phyloP scores from a whole-genome alignment of 2,797 vertebrate species.

The Rhinogobio ventralis region DNA sequence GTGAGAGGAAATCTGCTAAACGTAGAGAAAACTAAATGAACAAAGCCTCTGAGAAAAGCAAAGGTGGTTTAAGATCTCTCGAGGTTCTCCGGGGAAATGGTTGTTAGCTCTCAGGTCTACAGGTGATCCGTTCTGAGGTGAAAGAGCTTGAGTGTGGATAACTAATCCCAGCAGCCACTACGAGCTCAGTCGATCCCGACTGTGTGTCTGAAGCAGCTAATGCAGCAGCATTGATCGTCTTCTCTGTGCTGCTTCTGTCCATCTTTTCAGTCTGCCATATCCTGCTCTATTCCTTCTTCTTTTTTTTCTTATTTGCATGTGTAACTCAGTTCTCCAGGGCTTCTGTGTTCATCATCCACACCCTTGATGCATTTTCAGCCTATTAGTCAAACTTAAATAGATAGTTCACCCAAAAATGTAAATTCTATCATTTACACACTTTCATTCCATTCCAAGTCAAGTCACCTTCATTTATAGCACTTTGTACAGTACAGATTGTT shows the following conservation, averaged over 20 bases:
- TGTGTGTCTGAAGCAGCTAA: neutral
- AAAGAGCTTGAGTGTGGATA: neutral
- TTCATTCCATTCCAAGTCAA: no score
- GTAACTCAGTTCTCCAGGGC: neutral
- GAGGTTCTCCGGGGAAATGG: neutral
- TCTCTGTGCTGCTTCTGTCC: neutral
- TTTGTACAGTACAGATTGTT: no score
- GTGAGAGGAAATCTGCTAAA: neutral
- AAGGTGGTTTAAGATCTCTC: neutral
- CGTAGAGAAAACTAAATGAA: neutral
- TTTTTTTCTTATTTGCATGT: neutral
- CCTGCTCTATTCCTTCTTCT: neutral
- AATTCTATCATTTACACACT: neutral
- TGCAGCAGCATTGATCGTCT: neutral
- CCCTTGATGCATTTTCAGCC: neutral
- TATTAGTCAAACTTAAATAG: neutral
- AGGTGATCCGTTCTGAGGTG: neutral
- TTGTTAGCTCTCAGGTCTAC: neutral
- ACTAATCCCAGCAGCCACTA: neutral
- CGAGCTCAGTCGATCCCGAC: neutral
- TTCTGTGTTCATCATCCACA: neutral
- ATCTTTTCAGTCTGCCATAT: neutral
- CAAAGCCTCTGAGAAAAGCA: neutral
- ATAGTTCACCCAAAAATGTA: neutral
- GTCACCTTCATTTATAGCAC: no score